Evolutionary conservation across 2,888 invertebrate genomes (phyloP), one percentile per base, ranked within the genome.

Genomic region (Melanchra persicariae): DNA sequence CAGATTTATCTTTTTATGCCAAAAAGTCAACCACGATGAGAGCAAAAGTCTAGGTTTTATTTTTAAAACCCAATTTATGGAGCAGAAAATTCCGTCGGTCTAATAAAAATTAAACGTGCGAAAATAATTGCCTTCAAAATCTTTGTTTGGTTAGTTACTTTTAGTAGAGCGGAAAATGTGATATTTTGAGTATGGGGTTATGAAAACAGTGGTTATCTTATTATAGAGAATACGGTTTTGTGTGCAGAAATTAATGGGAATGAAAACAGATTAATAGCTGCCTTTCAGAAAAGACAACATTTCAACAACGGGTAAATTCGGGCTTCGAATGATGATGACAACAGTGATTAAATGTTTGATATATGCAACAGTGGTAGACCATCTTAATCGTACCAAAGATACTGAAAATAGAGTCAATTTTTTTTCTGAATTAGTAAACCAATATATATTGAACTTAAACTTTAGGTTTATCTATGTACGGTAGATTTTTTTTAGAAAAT

Each of bases 101-200:
- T 65, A 75, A 70, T 75, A 79, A 76, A 80, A 72, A 66, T 61
- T 66, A 63, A 77, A 77, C 37, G 43, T 58, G 57, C 51, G n/a
- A 67, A 78, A 37, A 78, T 60, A 63, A 67, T 72, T 77, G 59
- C 47, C 30, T 51, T 47, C 17, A 72, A 72, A 72, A 63, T 59
- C 24, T 59, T 57, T 62, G 37, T 72, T 62, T 40, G 30, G 49
- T 43, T 51, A 40, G 37, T 59, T 59, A 51, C n/a, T 59, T 62
- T 62, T 30, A 49, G 54, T 24, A 15, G 3, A 62, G 22, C 15
- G 6, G 15, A 17, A 51, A 64, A 37, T 30, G 1, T 62, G 1
- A 26, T 26, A 47, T 57, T 63, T 60, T 10, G 9, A 9, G 22
- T 0, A 30, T 4, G 30, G 26, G 22, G 17, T 51, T 55, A 49